phyloP scores from a whole-genome alignment of 2,888 invertebrate species.

The Ferdinandea cuprea region DNA sequence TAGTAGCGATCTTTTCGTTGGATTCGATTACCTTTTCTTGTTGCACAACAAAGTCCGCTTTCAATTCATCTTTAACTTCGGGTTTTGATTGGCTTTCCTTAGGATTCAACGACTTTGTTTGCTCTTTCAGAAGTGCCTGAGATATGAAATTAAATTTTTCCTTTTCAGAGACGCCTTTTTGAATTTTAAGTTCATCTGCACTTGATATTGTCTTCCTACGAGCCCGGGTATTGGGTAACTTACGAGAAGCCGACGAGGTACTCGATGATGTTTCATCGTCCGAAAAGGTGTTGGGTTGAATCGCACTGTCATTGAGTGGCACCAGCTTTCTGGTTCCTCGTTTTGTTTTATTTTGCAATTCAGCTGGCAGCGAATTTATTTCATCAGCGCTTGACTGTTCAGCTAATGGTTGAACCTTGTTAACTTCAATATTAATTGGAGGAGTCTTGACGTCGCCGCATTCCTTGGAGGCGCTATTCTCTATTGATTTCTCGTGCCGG shows the following conservation, averaged over 20 bases:
- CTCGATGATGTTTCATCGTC: constrained; percentile 31
- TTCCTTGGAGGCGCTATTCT: not conserved
- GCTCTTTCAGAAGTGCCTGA: too few relatives aligned
- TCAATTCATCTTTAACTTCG: not conserved
- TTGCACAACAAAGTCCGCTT: not conserved
- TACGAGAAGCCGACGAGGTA: not conserved
- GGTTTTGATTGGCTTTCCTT: not conserved
- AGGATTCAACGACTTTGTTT: not conserved
- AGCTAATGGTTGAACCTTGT: not conserved
- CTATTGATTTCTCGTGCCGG: not conserved
- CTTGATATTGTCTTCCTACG: constrained; percentile 60
- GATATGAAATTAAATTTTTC: not conserved
- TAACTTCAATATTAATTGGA: not conserved
- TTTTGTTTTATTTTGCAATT: constrained; percentile 19
- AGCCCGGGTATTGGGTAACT: constrained; percentile 31
- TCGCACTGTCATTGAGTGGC: constrained; percentile 43
- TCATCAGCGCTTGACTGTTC: not conserved
- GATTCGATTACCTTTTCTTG: not conserved
- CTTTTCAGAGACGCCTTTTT: not conserved
- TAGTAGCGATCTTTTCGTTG: not conserved
- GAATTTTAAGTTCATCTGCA: constrained; percentile 35
- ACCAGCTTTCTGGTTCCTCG: constrained; percentile 30
- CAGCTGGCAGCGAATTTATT: not conserved
- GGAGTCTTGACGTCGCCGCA: not conserved
- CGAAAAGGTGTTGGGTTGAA: constrained; percentile 39